Conservation (phyloP, 2,797 vertebrate species). For the Enteromius viviparus region DNA sequence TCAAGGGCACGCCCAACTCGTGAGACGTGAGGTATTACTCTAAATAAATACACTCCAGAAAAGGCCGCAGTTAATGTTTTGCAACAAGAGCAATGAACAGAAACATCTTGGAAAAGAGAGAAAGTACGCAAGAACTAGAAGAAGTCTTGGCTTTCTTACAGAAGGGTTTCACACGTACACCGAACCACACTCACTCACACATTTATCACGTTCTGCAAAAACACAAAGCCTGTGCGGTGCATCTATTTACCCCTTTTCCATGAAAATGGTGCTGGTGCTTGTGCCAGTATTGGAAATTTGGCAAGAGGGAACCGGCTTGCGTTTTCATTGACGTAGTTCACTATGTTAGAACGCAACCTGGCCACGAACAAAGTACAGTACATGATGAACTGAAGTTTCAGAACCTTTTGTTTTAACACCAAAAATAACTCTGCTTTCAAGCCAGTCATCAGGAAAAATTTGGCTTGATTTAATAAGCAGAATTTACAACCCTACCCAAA, state of each 20-base stretch:
- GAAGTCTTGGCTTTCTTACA: constrained; percentile 10
- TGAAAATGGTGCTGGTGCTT: not conserved
- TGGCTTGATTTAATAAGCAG: not conserved
- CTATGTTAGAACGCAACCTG: constrained; percentile 3
- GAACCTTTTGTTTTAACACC: not conserved
- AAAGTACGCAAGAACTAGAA: constrained; percentile 6
- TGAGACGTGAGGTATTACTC: constrained; percentile 40
- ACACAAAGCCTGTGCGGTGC: not conserved
- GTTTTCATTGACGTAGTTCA: not conserved
- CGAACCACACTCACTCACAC: not conserved
- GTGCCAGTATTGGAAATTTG: not conserved
- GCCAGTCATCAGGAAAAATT: not conserved
- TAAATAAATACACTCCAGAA: constrained; percentile 25
- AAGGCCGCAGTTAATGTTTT: constrained; percentile 7
- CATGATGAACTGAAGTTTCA: not conserved
- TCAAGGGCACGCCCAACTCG: constrained; percentile 29
- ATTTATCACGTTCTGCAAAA: constrained; percentile 23
- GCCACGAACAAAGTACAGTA: not conserved
- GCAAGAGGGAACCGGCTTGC: not conserved
- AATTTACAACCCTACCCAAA: not conserved
- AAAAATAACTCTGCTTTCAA: not conserved
- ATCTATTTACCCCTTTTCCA: not conserved
- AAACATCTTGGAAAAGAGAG: constrained; percentile 12
- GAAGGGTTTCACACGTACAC: constrained; percentile 12
- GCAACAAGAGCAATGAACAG: not conserved